phyloP scores from a whole-genome alignment of 1,140 invertebrate genomes.

The Trypoxylus dichotomus region DNA sequence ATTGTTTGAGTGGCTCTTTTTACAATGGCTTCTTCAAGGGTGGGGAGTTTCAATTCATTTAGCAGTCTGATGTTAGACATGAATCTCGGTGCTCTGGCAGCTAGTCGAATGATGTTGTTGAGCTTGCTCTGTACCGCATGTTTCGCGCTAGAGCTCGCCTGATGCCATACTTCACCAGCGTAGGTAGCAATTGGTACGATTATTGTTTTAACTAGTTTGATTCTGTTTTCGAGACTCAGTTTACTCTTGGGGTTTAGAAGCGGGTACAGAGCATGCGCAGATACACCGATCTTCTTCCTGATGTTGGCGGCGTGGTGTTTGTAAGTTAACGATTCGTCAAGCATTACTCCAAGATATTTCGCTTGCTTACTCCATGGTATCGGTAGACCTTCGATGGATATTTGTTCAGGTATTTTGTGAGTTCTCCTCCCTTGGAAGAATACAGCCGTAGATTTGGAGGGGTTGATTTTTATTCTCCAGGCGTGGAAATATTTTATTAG shows the following conservation, averaged over 20 bases:
- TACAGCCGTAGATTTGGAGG: background rate
- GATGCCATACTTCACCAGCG: too few species aligned
- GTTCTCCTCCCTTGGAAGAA: background rate
- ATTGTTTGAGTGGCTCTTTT: too few species aligned
- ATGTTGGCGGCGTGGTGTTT: too few species aligned
- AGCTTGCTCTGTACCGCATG: too few species aligned
- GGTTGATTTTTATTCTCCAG: too few species aligned
- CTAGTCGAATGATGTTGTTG: too few species aligned
- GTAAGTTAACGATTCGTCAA: background rate
- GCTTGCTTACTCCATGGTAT: background rate
- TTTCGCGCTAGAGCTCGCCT: background rate
- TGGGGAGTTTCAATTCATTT: too few species aligned
- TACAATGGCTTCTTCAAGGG: too few species aligned
- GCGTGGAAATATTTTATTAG: too few species aligned
- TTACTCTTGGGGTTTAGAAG: background rate
- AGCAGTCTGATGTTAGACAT: too few species aligned
- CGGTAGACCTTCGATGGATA: background rate
- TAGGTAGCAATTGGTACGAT: too few species aligned
- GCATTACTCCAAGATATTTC: background rate
- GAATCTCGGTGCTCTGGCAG: too few species aligned
- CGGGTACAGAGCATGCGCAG: background rate
- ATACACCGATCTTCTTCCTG: background rate
- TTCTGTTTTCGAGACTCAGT: background rate
- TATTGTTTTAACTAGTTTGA: background rate
- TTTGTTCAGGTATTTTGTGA: background rate